Evolutionary conservation across 2,797 vertebrate species (phyloP).

Genomic region (Kryptolebias ocellatus): DNA sequence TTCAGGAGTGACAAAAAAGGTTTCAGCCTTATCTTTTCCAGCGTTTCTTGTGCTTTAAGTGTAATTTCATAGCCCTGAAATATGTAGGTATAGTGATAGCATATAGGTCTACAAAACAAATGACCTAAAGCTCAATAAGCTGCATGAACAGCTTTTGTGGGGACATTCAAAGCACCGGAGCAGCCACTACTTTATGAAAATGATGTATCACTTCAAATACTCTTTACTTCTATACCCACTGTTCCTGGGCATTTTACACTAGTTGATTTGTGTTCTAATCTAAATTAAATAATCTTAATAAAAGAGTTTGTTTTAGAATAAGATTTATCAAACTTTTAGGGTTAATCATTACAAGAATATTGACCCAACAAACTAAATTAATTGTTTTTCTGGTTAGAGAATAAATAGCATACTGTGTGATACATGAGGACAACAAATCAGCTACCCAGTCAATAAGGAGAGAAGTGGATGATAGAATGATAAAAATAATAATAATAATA

Average conservation of each 20-base stretch:
- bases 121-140: not conserved
- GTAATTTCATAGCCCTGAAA: not conserved
- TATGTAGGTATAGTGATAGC: not conserved
- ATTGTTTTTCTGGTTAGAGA: conserved; percentile 30
- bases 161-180: not conserved
- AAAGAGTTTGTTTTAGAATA: too few species aligned
- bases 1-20: not conserved
- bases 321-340: not conserved
- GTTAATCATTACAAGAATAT: conserved; percentile 5
- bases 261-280: too few species aligned
- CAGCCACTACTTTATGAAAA: not conserved
- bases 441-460: conserved; percentile 32
- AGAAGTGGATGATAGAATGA: too few species aligned
- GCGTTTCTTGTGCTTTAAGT: not conserved
- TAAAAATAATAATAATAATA: too few species aligned
- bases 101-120: not conserved
- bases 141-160: not conserved
- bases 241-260: not conserved
- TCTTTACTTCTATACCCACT: not conserved
- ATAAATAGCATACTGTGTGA: conserved; percentile 26
- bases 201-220: not conserved
- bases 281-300: too few species aligned
- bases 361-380: conserved; percentile 11
- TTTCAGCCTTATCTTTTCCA: not conserved
- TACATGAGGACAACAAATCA: conserved; percentile 51